Evolutionary conservation across 2,888 invertebrate genomes (phyloP).

Genomic region (Ormyrus pomaceus): DNA sequence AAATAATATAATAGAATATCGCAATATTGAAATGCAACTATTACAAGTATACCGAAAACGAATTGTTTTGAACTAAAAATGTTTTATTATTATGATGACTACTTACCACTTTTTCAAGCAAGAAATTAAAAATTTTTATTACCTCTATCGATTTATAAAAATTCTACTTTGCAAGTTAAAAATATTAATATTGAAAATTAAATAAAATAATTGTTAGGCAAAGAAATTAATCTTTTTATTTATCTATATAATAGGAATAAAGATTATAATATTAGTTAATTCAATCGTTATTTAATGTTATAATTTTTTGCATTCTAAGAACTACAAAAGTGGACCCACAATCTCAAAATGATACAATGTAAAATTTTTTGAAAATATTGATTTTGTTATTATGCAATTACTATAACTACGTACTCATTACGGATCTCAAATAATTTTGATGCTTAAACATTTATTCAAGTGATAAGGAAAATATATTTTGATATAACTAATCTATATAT

Average conservation of each 20-base stretch:
- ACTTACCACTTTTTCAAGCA: not conserved
- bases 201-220: not conserved
- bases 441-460: conserved; percentile 15
- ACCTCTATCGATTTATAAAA: not conserved
- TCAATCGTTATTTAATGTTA: not conserved
- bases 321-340: conserved; percentile 11
- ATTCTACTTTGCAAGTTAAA: conserved; percentile 3
- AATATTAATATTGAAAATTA: not conserved
- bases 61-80: no score
- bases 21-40: no score
- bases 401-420: conserved; percentile 35
- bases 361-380: conserved; percentile 27
- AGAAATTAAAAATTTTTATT: not conserved
- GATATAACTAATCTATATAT: conserved; percentile 45
- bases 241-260: conserved; percentile 9
- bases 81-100: no score
- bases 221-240: conserved; percentile 22
- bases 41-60: no score
- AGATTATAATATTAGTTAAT: conserved; percentile 7
- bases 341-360: conserved; percentile 16
- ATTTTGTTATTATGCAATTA: conserved; percentile 13
- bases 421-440: conserved; percentile 26
- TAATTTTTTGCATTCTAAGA: conserved; percentile 1
- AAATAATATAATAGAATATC: no score
- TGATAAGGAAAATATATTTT: conserved; percentile 33